These are phyloP conservation scores for Thera obeliscata DNA, from an alignment of 2,888 invertebrate species.

Conservation along the genomic window DNA sequence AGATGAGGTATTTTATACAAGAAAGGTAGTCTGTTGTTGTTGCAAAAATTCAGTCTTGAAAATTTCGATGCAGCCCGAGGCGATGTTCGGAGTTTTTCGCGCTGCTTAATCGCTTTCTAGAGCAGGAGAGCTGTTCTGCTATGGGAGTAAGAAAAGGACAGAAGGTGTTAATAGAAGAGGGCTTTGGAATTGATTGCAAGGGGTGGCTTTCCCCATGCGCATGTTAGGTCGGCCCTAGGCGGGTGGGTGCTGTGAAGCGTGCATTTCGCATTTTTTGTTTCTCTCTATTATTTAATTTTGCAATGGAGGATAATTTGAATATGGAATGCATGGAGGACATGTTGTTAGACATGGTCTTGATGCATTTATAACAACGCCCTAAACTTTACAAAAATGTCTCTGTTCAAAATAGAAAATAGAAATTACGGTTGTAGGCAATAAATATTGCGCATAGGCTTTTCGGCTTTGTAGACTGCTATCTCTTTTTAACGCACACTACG, in stretches of 20 bases:
- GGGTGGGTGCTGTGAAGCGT: constrained; percentile 73
- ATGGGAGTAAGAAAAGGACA: constrained; percentile 53
- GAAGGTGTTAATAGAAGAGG: constrained; percentile 65
- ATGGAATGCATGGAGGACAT: constrained; percentile 76
- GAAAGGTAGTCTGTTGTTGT: constrained; percentile 40
- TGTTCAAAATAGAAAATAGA: not conserved
- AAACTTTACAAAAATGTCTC: not conserved
- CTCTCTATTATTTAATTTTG: constrained; percentile 78
- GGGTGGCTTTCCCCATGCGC: constrained; percentile 74
- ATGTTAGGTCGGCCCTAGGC: constrained; percentile 63
- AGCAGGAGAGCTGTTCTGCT: constrained; percentile 50
- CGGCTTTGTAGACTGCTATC: not conserved
- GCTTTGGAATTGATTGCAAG: constrained; percentile 74
- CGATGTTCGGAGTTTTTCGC: constrained; percentile 62
- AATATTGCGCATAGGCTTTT: not conserved
- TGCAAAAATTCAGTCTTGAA: constrained; percentile 68
- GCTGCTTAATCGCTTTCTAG: constrained; percentile 61
- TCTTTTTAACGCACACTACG: no score
- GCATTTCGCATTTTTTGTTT: constrained; percentile 75
- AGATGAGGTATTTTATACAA: constrained; percentile 13
- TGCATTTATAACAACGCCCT: not conserved
- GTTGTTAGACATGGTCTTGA: constrained; percentile 45
- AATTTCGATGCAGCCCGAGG: constrained; percentile 63
- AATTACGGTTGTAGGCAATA: not conserved
- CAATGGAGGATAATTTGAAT: constrained; percentile 81